Evolutionary conservation across 2,113 vertebrate species (phyloP), one percentile per base, ranked within the genome.

Genomic region (Gadus macrocephalus): DNA sequence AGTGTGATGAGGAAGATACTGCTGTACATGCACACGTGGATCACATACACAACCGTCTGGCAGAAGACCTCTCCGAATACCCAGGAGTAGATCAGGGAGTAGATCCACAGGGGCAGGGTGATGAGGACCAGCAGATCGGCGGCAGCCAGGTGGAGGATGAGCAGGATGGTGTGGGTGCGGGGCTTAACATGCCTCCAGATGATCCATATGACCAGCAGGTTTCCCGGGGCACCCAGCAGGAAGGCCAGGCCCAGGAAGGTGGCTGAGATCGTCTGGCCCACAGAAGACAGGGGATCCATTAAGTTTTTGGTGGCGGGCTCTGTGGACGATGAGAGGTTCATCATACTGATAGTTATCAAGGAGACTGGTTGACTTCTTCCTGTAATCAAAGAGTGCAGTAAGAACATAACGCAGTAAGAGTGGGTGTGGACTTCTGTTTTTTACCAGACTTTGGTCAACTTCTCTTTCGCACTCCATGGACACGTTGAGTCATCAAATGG

Each of bases 61-160:
- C 92, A 93, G 20, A 65, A 65, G 20, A 22, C 72, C 63, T 85
- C 77, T 12, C 91, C 90, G 22, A 92, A 92, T 66, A 93, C 84
- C 92, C 92, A 93, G 59, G 83, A 86, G 16, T 38, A 63, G 1
- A 72, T 89, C 62, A 93, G 58, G 3, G 91, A 91, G 81, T 92
- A 92, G 79, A 93, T 92, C 92, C 92, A 93, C 15, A 93, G 14
- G n/a, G 91, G 91, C 72, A 93, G 69, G 3, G 92, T 93, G 82
- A 92, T 84, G 74, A 93, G 86, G 28, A 92, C 90, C 72, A 93
- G 75, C 68, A 92, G 83, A 76, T 93, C 92, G 0, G 92, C 91
- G 0, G 16, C 73, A 53, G 92, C 91, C 74, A 93, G 76, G 58
- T 92, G 89, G 3, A 92, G 82, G 75, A 93, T 91, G 71, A 92